A percentile compares a stretch with the other conserved stretches of the same genome.
Conservation (phyloP, 2,888 invertebrate species). For the Drosophila sordidula region DNA sequence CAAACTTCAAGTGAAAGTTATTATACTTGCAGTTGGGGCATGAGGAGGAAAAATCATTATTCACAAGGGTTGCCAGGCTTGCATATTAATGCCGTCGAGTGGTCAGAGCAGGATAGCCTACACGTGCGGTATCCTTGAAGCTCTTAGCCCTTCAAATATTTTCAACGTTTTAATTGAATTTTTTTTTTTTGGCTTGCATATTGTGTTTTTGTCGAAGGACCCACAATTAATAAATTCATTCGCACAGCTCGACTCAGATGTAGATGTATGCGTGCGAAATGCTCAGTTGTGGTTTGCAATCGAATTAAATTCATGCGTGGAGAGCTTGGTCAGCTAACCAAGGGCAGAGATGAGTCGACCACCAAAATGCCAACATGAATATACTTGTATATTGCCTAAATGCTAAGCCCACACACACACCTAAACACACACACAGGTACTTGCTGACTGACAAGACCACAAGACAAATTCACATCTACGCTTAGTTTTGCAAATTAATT, state of each 20-base stretch:
- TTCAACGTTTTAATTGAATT: slow-evolving; percentile 32
- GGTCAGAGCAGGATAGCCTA: not conserved
- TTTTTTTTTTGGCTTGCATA: slow-evolving; percentile 9
- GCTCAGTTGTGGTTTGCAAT: slow-evolving; percentile 36
- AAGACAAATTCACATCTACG: slow-evolving; percentile 37
- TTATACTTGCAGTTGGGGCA: not conserved
- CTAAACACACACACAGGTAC: slow-evolving; percentile 1
- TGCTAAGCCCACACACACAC: slow-evolving; percentile 31
- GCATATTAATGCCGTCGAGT: slow-evolving; percentile 33
- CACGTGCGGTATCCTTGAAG: slow-evolving; percentile 3
- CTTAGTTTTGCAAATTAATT: slow-evolving; percentile 65
- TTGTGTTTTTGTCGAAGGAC: not conserved
- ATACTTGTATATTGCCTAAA: slow-evolving; percentile 19
- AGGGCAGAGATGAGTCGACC: slow-evolving; percentile 34
- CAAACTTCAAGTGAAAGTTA: not conserved
- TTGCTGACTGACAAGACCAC: slow-evolving; percentile 29
- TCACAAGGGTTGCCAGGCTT: slow-evolving; percentile 9
- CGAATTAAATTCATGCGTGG: slow-evolving; percentile 45
- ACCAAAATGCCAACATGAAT: slow-evolving; percentile 54
- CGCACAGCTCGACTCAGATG: slow-evolving; percentile 4
- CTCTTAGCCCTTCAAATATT: slow-evolving; percentile 1
- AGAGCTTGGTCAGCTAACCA: slow-evolving; percentile 31
- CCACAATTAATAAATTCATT: slow-evolving; percentile 50
- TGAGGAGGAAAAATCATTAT: slow-evolving; percentile 19
- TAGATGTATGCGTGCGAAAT: not conserved